phyloP scores from a whole-genome alignment of 2,888 invertebrate genomes.

The Rotaria magnacalcarata region DNA sequence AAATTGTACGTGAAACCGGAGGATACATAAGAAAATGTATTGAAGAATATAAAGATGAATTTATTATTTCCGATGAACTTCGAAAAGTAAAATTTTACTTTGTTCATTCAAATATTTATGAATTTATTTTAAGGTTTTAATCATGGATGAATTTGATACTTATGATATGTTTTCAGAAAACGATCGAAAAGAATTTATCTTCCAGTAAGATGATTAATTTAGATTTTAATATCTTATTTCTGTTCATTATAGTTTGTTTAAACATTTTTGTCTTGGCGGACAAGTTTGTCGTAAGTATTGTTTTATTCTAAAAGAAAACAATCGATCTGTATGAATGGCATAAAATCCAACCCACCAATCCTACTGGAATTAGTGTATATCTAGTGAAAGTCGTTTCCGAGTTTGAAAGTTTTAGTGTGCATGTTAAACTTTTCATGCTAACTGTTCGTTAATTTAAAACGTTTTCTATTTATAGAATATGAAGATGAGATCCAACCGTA shows the following conservation, averaged over 20 bases:
- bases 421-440: too few species aligned
- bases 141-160: conserved; percentile 62
- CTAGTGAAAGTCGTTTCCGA: too few species aligned
- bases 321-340: too few species aligned
- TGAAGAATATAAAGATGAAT: conserved; percentile 33
- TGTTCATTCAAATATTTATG: too few species aligned
- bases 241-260: conserved; percentile 56
- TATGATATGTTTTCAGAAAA: conserved; percentile 59
- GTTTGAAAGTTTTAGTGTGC: too few species aligned
- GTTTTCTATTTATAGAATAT: conserved; percentile 54
- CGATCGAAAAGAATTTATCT: conserved; percentile 64
- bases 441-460: too few species aligned
- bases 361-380: too few species aligned
- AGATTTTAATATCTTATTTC: background rate
- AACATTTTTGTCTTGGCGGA: conserved; percentile 64
- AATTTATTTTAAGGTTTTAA: conserved; percentile 52
- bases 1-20: background rate
- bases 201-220: conserved; percentile 50
- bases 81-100: background rate
- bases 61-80: conserved; percentile 20
- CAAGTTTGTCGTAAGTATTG: conserved; percentile 59
- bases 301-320: too few species aligned
- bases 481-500: conserved; percentile 64
- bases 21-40: conserved; percentile 17
- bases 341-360: too few species aligned